Base-by-base conservation (phyloP, 1,140 invertebrate genomes). In the Teleogryllus occipitalis region DNA sequence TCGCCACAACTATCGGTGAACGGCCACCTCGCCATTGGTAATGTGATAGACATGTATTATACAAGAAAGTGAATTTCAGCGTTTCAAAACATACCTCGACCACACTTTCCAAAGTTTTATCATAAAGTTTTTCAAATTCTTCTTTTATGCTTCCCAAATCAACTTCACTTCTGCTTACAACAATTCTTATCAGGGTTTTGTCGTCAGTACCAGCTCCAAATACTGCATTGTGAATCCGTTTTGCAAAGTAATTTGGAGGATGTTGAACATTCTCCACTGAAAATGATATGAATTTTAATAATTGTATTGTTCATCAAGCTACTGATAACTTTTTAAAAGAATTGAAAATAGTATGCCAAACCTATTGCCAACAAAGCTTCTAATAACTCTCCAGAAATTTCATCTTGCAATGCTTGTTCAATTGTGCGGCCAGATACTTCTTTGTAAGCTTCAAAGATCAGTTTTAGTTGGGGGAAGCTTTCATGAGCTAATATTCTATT, bases 141-240 rank as follows among this genome's bases (percentile, higher is more conserved):
- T 87, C 84, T 85, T 93, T 93, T 82, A 95, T 92, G 82, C 89
- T 88, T 22, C 85, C 90, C 82, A 94, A 87, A 87, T 94, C 93
- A 76, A 92, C 88, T 87, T 95, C 93, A 72, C 90, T 90, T 79
- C 93, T 89, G 82, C 90, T 90, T 4, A 94, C 92, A 79, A 95
- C 86, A 80, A 95, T 90, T 21, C 94, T 87, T 78, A 95, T 92
- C 77, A 95, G 87, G 4, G 90, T 91, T 18, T 87, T 85, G 83
- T 95, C 93, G 84, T 93, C 89, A 10, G 93, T 95, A 49, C 93
- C 93, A 27, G 88, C 82, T 0, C 93, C 91, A 81, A 90, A 89
- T 91, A 95, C 93, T 12, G 93, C 89, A 75, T 89, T 87, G 77
- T 93, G 88, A n/a, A 95, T 85, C 4, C 90, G 87, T 78, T 90